Evolutionary conservation across 2,797 vertebrate genomes (phyloP).

Genomic region (Alosa sapidissima): DNA sequence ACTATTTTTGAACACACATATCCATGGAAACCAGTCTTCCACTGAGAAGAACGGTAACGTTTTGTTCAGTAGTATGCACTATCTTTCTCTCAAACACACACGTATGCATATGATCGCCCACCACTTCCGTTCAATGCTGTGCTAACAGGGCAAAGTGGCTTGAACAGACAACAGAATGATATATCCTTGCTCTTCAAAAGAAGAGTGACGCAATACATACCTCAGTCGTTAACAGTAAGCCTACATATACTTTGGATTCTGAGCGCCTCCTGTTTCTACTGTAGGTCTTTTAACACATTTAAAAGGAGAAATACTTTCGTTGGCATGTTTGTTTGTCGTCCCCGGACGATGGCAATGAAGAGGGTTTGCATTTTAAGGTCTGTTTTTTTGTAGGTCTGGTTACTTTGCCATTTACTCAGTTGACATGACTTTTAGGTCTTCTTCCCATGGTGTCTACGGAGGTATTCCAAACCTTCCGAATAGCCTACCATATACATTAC

Average conservation of each 20-base stretch:
- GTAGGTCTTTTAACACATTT: neutral
- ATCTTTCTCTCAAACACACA: constrained; percentile 19
- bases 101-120: constrained; percentile 38
- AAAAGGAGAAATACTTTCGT: neutral
- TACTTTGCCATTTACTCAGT: neutral
- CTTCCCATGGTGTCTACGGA: neutral
- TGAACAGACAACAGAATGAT: constrained; percentile 11
- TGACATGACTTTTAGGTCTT: neutral
- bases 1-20: constrained; percentile 53
- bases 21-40: constrained; percentile 59
- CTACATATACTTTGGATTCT: neutral
- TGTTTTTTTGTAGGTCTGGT: neutral
- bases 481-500: neutral
- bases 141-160: neutral
- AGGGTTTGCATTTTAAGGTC: neutral
- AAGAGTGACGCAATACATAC: neutral
- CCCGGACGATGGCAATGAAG: neutral
- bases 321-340: neutral
- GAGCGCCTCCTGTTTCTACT: too few species aligned
- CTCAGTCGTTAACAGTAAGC: neutral
- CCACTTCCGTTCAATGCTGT: constrained; percentile 32
- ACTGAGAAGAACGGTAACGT: constrained; percentile 34
- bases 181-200: neutral
- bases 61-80: constrained; percentile 30
- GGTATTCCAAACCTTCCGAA: too few species aligned